phyloP scores from a whole-genome alignment of 1,140 invertebrate species.

The Teleogryllus occipitalis region DNA sequence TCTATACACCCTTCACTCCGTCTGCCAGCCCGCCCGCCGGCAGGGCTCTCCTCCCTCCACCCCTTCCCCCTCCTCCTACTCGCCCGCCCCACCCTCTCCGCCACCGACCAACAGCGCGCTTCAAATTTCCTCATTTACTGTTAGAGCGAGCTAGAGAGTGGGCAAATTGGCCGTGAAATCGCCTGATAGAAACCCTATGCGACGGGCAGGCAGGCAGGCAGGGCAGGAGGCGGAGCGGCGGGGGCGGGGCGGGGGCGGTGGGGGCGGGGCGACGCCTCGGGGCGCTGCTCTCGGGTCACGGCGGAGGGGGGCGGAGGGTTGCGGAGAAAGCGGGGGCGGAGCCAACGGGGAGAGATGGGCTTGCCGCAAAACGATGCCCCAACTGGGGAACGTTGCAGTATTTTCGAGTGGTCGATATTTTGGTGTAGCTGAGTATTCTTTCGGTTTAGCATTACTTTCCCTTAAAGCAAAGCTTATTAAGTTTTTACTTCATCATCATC shows the following conservation, averaged over 20 bases:
- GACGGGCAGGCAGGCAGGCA: neutral
- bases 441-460: too few relatives aligned
- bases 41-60: neutral
- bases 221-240: neutral
- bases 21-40: too few relatives aligned
- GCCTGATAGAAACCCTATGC: conserved; percentile 16
- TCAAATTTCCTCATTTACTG: conserved; percentile 20
- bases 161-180: conserved; percentile 18
- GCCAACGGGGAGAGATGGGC: neutral
- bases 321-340: neutral
- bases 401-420: too few relatives aligned
- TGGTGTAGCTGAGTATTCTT: too few relatives aligned
- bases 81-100: neutral
- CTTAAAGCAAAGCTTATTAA: too few relatives aligned
- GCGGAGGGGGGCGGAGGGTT: neutral
- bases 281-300: neutral
- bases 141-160: conserved; percentile 12
- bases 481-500: too few relatives aligned
- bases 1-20: too few relatives aligned
- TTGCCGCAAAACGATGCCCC: too few relatives aligned
- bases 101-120: neutral
- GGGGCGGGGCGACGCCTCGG: neutral
- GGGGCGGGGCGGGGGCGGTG: neutral
- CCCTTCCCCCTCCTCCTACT: too few relatives aligned
- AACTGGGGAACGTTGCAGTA: too few relatives aligned